A percentile compares a stretch with the other conserved stretches of the same genome.
Conservation (phyloP, 1,140 invertebrate genomes). For the Mactra quadrangularis region DNA sequence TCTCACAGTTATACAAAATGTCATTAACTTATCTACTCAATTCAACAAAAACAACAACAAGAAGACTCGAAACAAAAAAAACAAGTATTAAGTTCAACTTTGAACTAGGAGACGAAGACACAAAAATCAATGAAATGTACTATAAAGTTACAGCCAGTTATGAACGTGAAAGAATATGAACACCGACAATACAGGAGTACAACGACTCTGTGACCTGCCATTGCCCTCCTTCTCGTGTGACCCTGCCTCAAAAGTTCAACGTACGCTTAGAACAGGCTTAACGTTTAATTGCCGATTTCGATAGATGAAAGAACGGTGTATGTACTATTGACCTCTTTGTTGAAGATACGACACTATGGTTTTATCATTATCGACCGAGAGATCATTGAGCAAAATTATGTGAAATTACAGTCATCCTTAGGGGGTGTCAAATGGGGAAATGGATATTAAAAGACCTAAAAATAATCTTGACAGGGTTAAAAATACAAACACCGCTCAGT, state of each 20-base stretch:
- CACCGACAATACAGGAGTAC: constrained; percentile 18
- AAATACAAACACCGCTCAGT: too few species aligned
- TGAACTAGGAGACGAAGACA: too few species aligned
- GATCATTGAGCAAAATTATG: constrained; percentile 24
- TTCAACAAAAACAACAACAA: too few species aligned
- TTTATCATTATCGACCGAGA: background rate
- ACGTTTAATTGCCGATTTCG: background rate
- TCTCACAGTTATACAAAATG: too few species aligned
- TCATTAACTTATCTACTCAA: too few species aligned
- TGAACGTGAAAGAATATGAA: too few species aligned
- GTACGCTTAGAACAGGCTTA: constrained; percentile 6
- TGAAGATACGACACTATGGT: background rate
- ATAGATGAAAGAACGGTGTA: background rate
- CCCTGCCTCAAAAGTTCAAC: constrained; percentile 47
- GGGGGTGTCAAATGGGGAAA: constrained; percentile 17
- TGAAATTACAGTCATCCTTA: constrained; percentile 37
- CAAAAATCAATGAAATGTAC: too few species aligned
- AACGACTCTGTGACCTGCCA: constrained; percentile 57
- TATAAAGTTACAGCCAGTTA: too few species aligned
- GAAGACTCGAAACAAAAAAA: too few species aligned
- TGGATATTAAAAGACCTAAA: background rate
- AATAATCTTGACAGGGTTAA: too few species aligned
- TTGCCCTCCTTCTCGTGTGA: constrained; percentile 47
- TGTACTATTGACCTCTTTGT: background rate
- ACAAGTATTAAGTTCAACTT: too few species aligned